Conservation (phyloP, 2,113 vertebrate species). For the Gadus chalcogrammus region DNA sequence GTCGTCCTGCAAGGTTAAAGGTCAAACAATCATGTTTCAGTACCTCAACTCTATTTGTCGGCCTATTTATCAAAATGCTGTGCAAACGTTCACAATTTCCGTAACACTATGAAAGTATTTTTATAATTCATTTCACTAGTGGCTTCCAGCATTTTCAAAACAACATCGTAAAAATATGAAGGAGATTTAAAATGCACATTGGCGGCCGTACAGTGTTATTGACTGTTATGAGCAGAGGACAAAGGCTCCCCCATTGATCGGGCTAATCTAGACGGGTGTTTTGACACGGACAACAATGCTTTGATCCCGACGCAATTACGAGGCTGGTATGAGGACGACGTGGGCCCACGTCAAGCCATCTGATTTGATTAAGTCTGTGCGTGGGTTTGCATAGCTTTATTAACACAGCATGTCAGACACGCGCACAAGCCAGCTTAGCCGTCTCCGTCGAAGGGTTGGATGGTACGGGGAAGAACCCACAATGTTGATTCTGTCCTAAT, state of each 20-base stretch:
- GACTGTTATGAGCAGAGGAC: neutral
- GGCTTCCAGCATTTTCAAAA: no score
- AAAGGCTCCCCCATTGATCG: neutral
- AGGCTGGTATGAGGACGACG: neutral
- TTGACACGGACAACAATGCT: neutral
- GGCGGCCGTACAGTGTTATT: neutral
- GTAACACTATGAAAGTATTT: no score
- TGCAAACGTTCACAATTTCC: no score
- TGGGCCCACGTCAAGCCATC: neutral
- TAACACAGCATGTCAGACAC: neutral
- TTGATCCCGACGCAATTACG: neutral
- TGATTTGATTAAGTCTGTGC: neutral
- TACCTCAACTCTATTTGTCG: no score
- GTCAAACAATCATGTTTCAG: no score
- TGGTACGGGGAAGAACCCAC: conserved; percentile 10
- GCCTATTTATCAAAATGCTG: no score
- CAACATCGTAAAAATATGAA: neutral
- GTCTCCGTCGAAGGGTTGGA: neutral
- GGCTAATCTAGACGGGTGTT: neutral
- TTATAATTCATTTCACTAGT: no score
- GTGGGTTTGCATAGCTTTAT: neutral
- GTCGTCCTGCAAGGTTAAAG: no score
- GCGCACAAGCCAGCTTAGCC: no score
- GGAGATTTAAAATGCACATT: neutral
- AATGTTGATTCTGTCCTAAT: no score